Base-by-base conservation (phyloP, 92 coral and sea anemone genomes). In the Porites evermanni region DNA sequence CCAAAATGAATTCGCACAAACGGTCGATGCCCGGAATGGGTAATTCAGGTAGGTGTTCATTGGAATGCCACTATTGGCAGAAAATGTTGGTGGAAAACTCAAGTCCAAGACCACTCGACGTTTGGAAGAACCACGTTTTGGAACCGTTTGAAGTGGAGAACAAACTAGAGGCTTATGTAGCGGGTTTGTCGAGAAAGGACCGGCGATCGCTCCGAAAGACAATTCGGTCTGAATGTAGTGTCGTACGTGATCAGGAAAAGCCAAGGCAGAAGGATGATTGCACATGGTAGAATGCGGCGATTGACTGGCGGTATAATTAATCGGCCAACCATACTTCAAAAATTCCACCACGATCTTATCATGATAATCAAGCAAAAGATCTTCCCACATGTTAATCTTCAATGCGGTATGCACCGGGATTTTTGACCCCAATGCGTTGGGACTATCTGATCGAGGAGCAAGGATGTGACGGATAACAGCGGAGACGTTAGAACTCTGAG, bases 81-180 rank as follows among this genome's bases (percentile, higher is more conserved):
- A 60, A 8, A 58, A 38, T 6, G 18, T 23, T 19, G 29, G 32
- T 7, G 84, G 73, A 64, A 79, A 79, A 64, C 73, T 79, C 23
- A 79, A 63, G 20, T 79, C 84, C 84, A 79, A 23, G 26, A 79
- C 84, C 6, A 61, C 73, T 8, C 32, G 32, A 26, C 32, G 32
- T 26, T 26, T 26, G 32, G 71, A 52, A 19, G 68, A 60, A 63
- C 68, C 20, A 29, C 32, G 72, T 61, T 78, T 78, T 4, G 82
- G 72, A 58, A 78, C 82, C 5, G 84, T 79, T n/a, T 79, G 84
- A 20, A 79, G 56, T 17, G 84, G 84, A 20, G 84, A 79, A 18
- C 32, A 0, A 21, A 64, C 69, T 11, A 79, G 53, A 29, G 54
- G 11, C 12, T 79, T 51, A 7, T 79, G 47, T 7, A 79, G 51